Base-by-base conservation (phyloP, 2,888 invertebrate species). In the Drosophila subquinaria region DNA sequence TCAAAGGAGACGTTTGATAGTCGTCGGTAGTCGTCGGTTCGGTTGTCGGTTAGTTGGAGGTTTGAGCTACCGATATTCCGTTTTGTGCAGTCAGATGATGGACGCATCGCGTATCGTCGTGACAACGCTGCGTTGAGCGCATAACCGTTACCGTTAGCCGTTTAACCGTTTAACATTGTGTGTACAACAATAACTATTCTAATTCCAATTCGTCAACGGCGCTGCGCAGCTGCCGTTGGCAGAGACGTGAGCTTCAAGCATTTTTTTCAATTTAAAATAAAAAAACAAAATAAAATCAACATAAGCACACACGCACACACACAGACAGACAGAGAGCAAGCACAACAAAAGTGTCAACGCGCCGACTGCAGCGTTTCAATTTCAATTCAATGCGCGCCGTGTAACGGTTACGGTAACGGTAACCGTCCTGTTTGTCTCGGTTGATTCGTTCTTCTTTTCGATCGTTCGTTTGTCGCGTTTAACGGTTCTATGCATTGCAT, bases 1-100 rank as follows among this genome's bases (percentile, higher is more conserved):
- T 80, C 73, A 71, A 83, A 83, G 83, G 88, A 86, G 81, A 68
- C 75, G 84, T 82, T 82, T 82, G 83, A 79, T 90, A 84, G 85
- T 88, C 81, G 23, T 23, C 23, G 76, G 27, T 8, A 27, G 27
- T 27, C 27, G 36, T 13, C 13, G 13, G 36, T 13, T 30, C 30
- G 30, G 6, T 30, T 1, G 36, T 38, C 36, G 36, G 8, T 30
- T 27, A 27, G 27, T n/a, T 35, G 50, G 67, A 64, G 64, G 79
- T 73, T 80, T 75, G 74, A 72, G 74, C 70, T 78, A 75, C 79
- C 53, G 53, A 53, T 42, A 55, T 69, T 30, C 30, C 30, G 30
- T 30, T 59, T 43, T 55, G 69, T 61, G 68, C 85, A 90, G 90
- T 90, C 89, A 81, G 84, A 84, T 88, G 82, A 83, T 83, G 88